Evolutionary conservation across 1,140 invertebrate species (phyloP), one percentile per base, ranked within the genome.

Genomic region (Musca domestica): DNA sequence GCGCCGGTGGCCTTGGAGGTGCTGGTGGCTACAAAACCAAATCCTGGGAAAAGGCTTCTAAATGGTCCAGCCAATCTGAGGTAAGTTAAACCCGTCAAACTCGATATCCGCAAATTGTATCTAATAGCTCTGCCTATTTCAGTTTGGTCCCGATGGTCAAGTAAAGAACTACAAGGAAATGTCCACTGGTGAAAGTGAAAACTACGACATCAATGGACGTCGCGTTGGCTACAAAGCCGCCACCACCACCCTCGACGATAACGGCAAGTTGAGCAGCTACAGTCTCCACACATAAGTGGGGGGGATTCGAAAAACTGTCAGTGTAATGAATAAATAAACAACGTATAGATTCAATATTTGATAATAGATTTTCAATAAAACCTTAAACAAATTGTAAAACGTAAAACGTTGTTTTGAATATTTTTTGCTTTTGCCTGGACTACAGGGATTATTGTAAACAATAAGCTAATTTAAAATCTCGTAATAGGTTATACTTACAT

Each of bases 21-120:
- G 27, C 27, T 17, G 56, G 56, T 7, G 67, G 69, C 68, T 82
- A 71, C 52, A 76, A 78, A 68, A 74, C 73, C 56, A 81, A 82
- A 72, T 76, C 80, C 46, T 82, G 80, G 80, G 78, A 81, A 74
- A 81, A 80, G 54, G 76, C 79, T 47, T 81, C 80, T 47, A 81
- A 82, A 70, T 82, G 80, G 80, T 78, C 80, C 5, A 80, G 77
- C 51, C 75, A 80, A 64, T 78, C 77, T 10, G 71, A 77, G 74
- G 80, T 81, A 61, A 71, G 68, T 68, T 4, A n/a, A 2, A 20
- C 17, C 3, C n/a, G 17, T 34, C 15, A 7, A 58, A 30, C 0
- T 17, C 27, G 25, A 41, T 25, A 17, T 19, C 20, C 6, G 23
- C n/a, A 49, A 34, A 68, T n/a, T n/a, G n/a, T n/a, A 9, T 34